These are phyloP conservation scores for rat (Rattus norvegicus) DNA, from an alignment of 2,113 vertebrate species.

Conservation along the genomic window GRCr8 NC_086024.1:99498501-99499000, in stretches of 20 bases:
- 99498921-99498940: not conserved
- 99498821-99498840: not conserved
- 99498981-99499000: not conserved
- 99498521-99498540: not conserved
- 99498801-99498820: not conserved
- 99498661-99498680: not conserved
- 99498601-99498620: not conserved
- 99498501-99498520: not conserved
- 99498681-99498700: not conserved
- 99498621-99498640: not conserved
- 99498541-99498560: not conserved
- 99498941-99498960: not conserved
- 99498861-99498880: not conserved
- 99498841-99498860: not conserved
- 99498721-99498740: not conserved
- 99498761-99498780: not conserved
- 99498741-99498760: not conserved
- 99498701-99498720: not conserved
- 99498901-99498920: not conserved
- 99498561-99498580: not conserved
- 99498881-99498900: not conserved
- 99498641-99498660: conserved; percentile 54
- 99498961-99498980: not conserved
- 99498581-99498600: not conserved
- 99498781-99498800: not conserved